phyloP scores from a whole-genome alignment of 2,113 vertebrate species.

The Nothoprocta pentlandii region DNA sequence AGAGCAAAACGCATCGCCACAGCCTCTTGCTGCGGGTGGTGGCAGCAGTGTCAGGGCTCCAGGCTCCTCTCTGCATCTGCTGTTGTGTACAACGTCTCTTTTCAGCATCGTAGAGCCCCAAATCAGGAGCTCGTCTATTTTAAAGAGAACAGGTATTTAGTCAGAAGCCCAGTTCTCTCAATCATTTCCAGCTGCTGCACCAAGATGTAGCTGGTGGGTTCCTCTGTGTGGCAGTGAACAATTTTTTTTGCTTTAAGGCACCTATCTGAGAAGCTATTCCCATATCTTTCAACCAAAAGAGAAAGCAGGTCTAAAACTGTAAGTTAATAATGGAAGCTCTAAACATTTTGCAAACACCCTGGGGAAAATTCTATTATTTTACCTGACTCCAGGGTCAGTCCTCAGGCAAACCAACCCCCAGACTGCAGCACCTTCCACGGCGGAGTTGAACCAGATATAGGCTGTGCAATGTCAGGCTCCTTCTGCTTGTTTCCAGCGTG shows the following conservation, averaged over 20 bases:
- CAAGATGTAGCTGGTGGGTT: background rate
- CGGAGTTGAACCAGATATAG: background rate
- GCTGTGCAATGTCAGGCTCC: background rate
- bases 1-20: background rate
- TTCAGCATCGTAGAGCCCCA: background rate
- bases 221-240: background rate
- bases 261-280: background rate
- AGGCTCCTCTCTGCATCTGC: fast-evolving
- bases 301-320: background rate
- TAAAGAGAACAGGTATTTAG: background rate
- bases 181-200: background rate
- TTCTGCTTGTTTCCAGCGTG: background rate
- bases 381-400: background rate
- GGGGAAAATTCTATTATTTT: background rate
- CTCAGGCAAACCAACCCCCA: background rate
- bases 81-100: background rate
- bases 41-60: background rate
- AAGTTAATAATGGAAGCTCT: background rate
- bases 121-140: background rate
- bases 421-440: background rate
- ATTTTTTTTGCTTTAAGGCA: background rate
- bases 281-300: background rate
- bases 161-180: background rate
- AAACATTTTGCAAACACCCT: background rate
- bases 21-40: background rate